A percentile compares a stretch with the other conserved stretches of the same genome.
Evolutionary conservation across 2,888 invertebrate species (phyloP).

Genomic region (Parelbella ahira): DNA sequence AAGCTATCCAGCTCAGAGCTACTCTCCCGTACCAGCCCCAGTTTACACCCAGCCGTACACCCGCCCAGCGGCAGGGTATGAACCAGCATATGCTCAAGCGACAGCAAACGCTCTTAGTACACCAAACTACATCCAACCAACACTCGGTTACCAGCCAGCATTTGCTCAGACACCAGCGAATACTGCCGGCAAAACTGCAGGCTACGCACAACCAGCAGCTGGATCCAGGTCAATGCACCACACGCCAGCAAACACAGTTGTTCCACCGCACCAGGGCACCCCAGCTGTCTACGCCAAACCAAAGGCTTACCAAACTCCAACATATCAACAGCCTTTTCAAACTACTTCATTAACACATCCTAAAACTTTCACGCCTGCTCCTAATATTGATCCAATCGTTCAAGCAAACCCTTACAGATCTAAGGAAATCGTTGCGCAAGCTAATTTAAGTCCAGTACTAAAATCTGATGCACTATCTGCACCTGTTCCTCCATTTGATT

Average conservation of each 20-base stretch:
- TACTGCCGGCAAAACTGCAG: no score
- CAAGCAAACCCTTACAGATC: no score
- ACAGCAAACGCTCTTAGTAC: not conserved
- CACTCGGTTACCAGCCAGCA: not conserved
- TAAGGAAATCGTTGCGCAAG: no score
- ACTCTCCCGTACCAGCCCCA: conserved; percentile 22
- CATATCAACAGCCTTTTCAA: conserved; percentile 4
- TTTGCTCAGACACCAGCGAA: not conserved
- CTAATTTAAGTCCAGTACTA: no score
- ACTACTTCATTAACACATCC: conserved; percentile 3
- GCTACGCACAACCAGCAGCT: no score
- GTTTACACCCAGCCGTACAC: conserved; percentile 16
- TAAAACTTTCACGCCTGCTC: not conserved
- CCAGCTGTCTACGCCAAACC: not conserved
- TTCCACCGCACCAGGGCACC: no score
- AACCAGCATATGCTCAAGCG: not conserved
- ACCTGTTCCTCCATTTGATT: conserved; percentile 37
- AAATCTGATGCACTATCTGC: no score
- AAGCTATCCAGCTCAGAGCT: conserved; percentile 18
- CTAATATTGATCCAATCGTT: not conserved
- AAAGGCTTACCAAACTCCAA: not conserved
- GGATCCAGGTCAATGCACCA: no score
- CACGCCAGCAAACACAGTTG: no score
- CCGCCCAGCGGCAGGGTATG: not conserved
- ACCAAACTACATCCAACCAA: not conserved